Evolutionary conservation across 2,888 invertebrate species (phyloP).

Genomic region (Quadroppia sp.): DNA sequence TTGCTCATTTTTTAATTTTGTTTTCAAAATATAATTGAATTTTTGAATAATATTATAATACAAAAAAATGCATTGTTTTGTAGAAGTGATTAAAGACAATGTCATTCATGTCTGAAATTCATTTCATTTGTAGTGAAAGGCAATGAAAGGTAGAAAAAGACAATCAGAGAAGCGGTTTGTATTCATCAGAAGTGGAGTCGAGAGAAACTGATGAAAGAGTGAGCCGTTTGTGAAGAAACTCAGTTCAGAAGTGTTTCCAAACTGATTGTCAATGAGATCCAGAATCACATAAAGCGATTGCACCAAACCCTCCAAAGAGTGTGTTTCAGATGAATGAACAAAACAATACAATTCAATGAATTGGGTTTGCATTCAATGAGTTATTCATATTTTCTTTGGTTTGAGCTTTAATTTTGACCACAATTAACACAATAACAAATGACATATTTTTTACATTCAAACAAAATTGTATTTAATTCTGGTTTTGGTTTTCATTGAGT

Average conservation of each 20-base stretch:
- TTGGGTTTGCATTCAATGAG: background rate
- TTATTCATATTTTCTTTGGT: background rate
- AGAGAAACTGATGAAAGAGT: background rate
- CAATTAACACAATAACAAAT: too few relatives aligned
- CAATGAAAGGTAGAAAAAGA: background rate
- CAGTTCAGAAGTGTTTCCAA: background rate
- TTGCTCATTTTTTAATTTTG: too few relatives aligned
- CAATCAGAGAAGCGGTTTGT: background rate
- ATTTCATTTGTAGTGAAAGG: too few relatives aligned
- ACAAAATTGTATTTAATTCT: background rate
- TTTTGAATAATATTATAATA: too few relatives aligned
- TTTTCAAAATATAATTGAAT: too few relatives aligned
- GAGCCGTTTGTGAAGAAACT: background rate
- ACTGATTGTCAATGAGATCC: background rate
- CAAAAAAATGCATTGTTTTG: background rate
- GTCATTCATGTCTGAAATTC: background rate
- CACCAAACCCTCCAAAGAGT: background rate
- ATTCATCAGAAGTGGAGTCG: background rate
- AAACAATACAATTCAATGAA: conserved; percentile 5
- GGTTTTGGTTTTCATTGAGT: too few relatives aligned
- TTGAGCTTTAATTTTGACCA: background rate
- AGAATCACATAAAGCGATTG: conserved; percentile 14
- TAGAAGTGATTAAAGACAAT: background rate
- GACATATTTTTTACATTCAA: background rate
- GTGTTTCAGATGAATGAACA: conserved; percentile 5